phyloP scores from a whole-genome alignment of 1,140 invertebrate genomes.

The Danaus plexippus region DNA sequence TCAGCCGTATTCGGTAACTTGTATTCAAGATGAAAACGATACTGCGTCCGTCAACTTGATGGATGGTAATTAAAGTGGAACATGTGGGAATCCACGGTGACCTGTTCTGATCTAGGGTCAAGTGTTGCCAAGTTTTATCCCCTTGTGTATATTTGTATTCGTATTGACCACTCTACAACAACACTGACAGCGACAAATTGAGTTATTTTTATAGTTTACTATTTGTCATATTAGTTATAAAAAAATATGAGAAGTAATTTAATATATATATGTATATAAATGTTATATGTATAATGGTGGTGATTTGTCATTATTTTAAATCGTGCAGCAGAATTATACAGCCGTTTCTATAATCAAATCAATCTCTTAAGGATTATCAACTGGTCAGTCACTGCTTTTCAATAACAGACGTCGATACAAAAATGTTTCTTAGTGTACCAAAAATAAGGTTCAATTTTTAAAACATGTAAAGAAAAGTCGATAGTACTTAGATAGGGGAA shows the following conservation, averaged over 20 bases:
- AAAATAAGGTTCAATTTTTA: conserved; percentile 5
- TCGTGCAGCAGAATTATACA: background rate
- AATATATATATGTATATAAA: conserved; percentile 6
- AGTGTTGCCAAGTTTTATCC: conserved; percentile 12
- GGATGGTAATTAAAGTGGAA: conserved; percentile 60
- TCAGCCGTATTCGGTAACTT: conserved; percentile 33
- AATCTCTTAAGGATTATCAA: conserved; percentile 7
- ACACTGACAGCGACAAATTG: too few species aligned
- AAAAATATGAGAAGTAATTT: background rate
- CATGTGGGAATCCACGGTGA: conserved; percentile 25
- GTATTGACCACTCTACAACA: too few species aligned
- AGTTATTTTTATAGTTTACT: background rate
- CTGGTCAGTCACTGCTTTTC: background rate
- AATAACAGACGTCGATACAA: background rate
- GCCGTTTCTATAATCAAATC: conserved; percentile 3
- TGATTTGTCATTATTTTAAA: background rate
- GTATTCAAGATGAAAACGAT: conserved; percentile 34
- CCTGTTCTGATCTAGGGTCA: conserved; percentile 18
- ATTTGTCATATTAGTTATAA: conserved; percentile 2
- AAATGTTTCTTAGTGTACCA: conserved; percentile 1
- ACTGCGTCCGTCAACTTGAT: conserved; percentile 36
- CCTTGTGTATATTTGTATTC: background rate
- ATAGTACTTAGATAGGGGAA: conserved; percentile 12
- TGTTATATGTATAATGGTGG: background rate
- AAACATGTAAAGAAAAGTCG: background rate